A percentile compares a stretch with the other conserved stretches of the same genome.
phyloP scores from a whole-genome alignment of 2,888 invertebrate genomes.

The Diaprepes abbreviatus region DNA sequence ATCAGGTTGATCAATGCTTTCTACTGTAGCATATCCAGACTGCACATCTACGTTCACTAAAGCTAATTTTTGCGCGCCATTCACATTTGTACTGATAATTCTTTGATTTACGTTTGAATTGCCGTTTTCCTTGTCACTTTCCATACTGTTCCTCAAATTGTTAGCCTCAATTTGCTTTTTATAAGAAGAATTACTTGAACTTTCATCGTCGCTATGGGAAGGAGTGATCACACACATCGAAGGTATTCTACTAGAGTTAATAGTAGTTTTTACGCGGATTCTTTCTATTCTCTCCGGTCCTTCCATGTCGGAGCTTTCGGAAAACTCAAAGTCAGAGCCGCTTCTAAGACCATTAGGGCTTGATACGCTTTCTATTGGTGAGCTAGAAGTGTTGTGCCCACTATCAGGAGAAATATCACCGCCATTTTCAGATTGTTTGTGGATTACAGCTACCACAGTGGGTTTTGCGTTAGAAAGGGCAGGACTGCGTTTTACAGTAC shows the following conservation, averaged over 20 bases:
- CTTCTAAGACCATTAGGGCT: slow-evolving; percentile 79
- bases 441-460: slow-evolving; percentile 73
- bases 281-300: slow-evolving; percentile 90
- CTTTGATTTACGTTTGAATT: slow-evolving; percentile 49
- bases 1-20: slow-evolving; percentile 57
- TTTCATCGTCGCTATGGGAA: slow-evolving; percentile 89
- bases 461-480: slow-evolving; percentile 67
- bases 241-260: slow-evolving; percentile 89
- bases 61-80: slow-evolving; percentile 57
- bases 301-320: slow-evolving; percentile 89
- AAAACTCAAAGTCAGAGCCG: slow-evolving; percentile 85
- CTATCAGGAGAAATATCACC: slow-evolving; percentile 86
- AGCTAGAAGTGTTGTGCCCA: slow-evolving; percentile 85
- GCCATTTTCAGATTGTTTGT: slow-evolving; percentile 70
- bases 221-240: slow-evolving; percentile 94
- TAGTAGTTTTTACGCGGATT: slow-evolving; percentile 87
- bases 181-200: slow-evolving; percentile 64
- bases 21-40: slow-evolving; percentile 65
- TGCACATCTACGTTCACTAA: slow-evolving; percentile 64
- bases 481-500: slow-evolving; percentile 67
- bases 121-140: slow-evolving; percentile 51
- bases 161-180: slow-evolving; percentile 52
- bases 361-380: slow-evolving; percentile 82
- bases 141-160: slow-evolving; percentile 51
- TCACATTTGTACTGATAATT: slow-evolving; percentile 53